A percentile compares a stretch with the other conserved stretches of the same genome.
Conservation (phyloP, 2,888 invertebrate genomes). For the Anaspis maculata region DNA sequence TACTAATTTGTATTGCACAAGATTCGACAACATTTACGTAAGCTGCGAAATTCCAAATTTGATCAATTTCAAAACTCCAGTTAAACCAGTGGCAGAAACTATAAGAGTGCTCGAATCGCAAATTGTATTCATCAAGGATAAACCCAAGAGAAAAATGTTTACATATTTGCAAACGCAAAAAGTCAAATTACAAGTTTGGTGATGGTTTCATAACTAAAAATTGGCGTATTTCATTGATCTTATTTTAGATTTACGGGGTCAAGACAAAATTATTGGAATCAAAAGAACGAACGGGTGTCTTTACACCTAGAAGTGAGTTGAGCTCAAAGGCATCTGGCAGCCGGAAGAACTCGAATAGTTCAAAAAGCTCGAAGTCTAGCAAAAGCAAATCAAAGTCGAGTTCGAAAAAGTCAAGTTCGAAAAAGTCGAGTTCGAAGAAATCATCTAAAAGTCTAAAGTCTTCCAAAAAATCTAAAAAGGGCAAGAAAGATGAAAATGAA, state of each 20-base stretch:
- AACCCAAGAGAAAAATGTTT: neutral
- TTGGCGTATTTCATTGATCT: no score
- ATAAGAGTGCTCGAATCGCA: neutral
- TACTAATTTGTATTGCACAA: no score
- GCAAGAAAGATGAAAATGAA: neutral
- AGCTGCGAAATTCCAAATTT: neutral
- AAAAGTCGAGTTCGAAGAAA: no score
- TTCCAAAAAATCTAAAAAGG: neutral
- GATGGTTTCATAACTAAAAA: neutral
- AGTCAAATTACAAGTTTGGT: neutral
- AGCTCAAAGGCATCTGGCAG: no score
- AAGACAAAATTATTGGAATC: no score
- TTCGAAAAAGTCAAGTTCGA: no score
- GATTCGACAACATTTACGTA: neutral
- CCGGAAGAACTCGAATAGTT: no score
- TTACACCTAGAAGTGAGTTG: no score
- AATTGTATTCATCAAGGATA: neutral
- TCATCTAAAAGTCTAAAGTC: no score
- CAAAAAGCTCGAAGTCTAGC: no score
- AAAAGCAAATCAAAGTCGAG: no score
- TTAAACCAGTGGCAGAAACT: neutral
- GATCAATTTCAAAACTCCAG: neutral
- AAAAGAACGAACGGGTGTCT: no score
- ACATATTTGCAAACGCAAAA: neutral
- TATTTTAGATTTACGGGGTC: neutral